Percentiles rank a stretch among this genome's conserved stretches.
phyloP scores from a whole-genome alignment of 23 tunicate species.

The Trididemnum miniatum region DNA sequence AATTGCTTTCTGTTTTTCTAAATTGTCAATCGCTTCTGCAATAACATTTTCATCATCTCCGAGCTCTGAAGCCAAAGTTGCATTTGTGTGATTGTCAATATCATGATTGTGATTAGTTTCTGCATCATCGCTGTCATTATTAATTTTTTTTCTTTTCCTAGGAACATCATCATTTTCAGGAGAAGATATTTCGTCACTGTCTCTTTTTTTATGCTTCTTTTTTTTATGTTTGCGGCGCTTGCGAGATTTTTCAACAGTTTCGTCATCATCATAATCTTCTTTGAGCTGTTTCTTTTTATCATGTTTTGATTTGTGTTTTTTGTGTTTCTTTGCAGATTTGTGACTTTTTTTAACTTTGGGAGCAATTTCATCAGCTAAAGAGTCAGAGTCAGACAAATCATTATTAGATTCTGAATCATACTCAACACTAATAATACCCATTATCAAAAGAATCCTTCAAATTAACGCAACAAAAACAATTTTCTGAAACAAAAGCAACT shows the following conservation, averaged over 20 bases:
- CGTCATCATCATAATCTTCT: constrained; percentile 18
- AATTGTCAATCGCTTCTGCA: constrained; percentile 37
- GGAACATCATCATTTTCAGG: constrained; percentile 10
- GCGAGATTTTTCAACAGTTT: constrained; percentile 30
- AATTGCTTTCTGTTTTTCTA: constrained; percentile 75
- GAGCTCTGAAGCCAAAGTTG: background rate
- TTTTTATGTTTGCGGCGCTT: constrained; percentile 77
- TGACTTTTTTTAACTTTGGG: constrained; percentile 81
- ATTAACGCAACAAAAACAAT: too few relatives aligned
- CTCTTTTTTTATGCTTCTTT: constrained; percentile 41
- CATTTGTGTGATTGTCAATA: background rate
- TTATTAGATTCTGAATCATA: constrained; percentile 25
- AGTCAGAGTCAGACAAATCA: constrained; percentile 58
- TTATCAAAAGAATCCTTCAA: too few relatives aligned
- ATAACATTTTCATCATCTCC: background rate
- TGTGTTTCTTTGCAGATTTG: constrained; percentile 28
- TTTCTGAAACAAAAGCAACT: too few relatives aligned
- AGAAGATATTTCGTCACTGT: constrained; percentile 6
- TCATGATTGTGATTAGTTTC: background rate
- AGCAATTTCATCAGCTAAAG: constrained; percentile 88
- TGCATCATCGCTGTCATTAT: constrained; percentile 8
- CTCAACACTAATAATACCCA: background rate
- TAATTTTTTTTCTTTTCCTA: constrained; percentile 1
- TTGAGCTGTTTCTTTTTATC: constrained; percentile 25
- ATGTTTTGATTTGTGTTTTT: constrained; percentile 25